Evolutionary conservation across 2,113 vertebrate genomes (phyloP), one percentile per base, ranked within the genome.

Genomic region (Cynocephalus volans): DNA sequence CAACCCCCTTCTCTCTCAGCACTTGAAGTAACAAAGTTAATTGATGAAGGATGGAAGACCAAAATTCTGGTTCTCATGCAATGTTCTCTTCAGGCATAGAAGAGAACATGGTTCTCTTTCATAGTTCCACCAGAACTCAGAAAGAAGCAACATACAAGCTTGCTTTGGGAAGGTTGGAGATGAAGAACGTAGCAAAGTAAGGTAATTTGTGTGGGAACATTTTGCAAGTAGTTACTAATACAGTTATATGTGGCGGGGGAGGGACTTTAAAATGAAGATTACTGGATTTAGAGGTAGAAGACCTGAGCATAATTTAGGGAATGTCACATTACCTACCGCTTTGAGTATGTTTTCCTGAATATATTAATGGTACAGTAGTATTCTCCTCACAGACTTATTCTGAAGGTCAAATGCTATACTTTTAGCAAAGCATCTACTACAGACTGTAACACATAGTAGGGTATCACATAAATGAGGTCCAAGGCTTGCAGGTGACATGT

Each of bases 281-380:
- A 56, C 14, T 64, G 12, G 31, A 86, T 92, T 93, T 92, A 72
- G 80, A 86, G 95, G 28, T 33, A 60, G 50, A 94, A 81, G 41
- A 50, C 23, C 7, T 56, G 28, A 89, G 33, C 15, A 23, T 54
- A 60, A 72, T 1, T 75, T 60, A 65, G 85, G 13, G 15, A 80
- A 54, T 65, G 79, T 64, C 52, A 79, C 8, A 12, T 45, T 50
- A 28, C 56, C 45, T 50, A 28, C 56, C 67, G 41, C 19, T 92
- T 65, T 13, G 52, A 90, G 48, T 8, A 58, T 60, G 14, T 26
- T 79, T 94, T 94, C 28, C 67, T 31, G 62, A 58, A 41, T 26
- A 33, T 14, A 18, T 69, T 64, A 81, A 64, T 23, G n/a, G 11
- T 56, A 24, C 19, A n/a, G n/a, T 18, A 67, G 31, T 3, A 11